phyloP scores from a whole-genome alignment of 2,797 vertebrate genomes.

The Sebastiscus tertius region DNA sequence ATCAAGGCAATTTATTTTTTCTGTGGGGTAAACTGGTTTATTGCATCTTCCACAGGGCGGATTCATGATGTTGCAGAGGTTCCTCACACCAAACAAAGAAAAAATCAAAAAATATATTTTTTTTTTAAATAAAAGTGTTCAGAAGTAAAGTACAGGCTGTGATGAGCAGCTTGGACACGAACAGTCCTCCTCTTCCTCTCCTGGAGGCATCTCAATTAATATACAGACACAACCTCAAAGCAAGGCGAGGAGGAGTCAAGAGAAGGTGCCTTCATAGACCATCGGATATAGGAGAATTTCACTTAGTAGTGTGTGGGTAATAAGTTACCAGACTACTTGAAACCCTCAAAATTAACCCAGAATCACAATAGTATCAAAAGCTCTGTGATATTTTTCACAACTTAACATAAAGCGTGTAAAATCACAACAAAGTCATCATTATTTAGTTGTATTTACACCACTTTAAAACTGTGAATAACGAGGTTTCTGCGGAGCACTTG shows the following conservation, averaged over 20 bases:
- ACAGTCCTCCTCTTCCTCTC: neutral
- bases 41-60: slow-evolving; percentile 93
- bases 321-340: neutral
- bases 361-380: neutral
- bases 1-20: slow-evolving; percentile 96
- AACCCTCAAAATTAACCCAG: too few relatives aligned
- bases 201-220: slow-evolving; percentile 31
- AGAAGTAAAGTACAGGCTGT: neutral
- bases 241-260: slow-evolving; percentile 61
- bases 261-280: neutral
- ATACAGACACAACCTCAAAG: neutral
- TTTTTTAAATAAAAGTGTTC: neutral
- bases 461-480: accelerated
- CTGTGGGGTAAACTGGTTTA: slow-evolving; percentile 95
- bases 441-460: too few relatives aligned
- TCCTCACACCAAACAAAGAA: neutral
- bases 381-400: neutral
- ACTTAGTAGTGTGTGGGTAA: neutral
- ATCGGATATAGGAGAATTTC: accelerated
- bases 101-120: neutral
- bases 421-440: neutral
- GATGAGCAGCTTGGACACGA: neutral
- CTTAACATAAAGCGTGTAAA: neutral
- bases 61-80: slow-evolving; percentile 84
- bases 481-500: accelerated